Percentiles rank a stretch among this genome's conserved stretches.
Evolutionary conservation across 2,113 vertebrate species (phyloP).

Genomic region (Neotragus moschatus): DNA sequence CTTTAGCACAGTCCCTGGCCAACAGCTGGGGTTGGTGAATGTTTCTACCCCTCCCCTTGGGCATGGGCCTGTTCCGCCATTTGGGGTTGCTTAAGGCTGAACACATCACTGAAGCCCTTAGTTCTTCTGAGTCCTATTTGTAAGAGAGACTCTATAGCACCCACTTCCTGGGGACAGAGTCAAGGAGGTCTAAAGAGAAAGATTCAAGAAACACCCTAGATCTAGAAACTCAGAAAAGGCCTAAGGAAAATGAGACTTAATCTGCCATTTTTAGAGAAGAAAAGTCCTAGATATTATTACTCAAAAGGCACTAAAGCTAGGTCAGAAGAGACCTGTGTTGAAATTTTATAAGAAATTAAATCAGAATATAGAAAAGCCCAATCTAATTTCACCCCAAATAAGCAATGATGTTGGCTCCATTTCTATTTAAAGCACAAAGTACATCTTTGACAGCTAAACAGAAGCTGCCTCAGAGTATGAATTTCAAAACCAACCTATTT

Average conservation of each 20-base stretch:
- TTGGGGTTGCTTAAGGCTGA: not conserved
- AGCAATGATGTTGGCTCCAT: conserved; percentile 33
- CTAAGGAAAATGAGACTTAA: not conserved
- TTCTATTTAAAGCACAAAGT: conserved; percentile 24
- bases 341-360: conserved; percentile 51
- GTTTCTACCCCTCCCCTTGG: not conserved
- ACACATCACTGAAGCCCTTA: not conserved
- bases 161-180: not conserved
- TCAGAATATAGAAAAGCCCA: conserved; percentile 42
- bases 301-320: not conserved
- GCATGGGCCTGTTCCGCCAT: not conserved
- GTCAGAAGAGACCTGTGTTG: not conserved
- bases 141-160: not conserved
- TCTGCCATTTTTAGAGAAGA: not conserved
- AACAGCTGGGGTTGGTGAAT: no score
- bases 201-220: not conserved
- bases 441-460: conserved; percentile 10
- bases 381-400: conserved; percentile 33
- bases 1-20: not conserved
- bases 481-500: conserved; percentile 9
- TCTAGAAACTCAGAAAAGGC: not conserved
- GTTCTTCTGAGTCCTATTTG: not conserved
- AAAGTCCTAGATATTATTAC: not conserved
- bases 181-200: not conserved
- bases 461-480: not conserved